Evolutionary conservation across 2,113 vertebrate species (phyloP).

Genomic region (Andinoacara biseriatus): DNA sequence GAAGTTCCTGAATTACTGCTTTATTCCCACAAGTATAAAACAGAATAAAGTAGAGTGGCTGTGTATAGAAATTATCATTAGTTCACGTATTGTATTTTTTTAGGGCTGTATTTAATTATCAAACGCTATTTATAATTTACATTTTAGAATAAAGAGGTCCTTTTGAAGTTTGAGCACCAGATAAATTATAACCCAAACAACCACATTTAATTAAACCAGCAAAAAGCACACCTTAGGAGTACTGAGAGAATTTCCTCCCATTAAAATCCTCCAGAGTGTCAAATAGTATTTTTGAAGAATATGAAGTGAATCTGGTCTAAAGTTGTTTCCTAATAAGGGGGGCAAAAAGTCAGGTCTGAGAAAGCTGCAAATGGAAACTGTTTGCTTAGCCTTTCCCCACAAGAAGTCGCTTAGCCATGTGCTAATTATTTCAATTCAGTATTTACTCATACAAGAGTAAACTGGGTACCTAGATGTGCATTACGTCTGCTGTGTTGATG

Average conservation of each 20-base stretch:
- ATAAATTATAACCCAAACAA: not conserved
- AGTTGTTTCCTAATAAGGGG: not conserved
- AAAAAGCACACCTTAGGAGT: not conserved
- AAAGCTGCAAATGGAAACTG: not conserved
- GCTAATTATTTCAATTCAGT: not conserved
- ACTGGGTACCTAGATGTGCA: not conserved
- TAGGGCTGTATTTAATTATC: not conserved
- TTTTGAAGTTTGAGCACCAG: not conserved
- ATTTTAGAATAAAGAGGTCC: accelerated
- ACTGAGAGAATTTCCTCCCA: not conserved
- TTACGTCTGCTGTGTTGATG: not conserved
- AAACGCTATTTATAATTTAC: not conserved
- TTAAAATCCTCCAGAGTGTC: not conserved
- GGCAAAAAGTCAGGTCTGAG: not conserved
- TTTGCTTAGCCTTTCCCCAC: not conserved
- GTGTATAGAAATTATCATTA: not conserved
- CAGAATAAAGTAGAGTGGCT: not conserved
- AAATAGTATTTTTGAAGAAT: not conserved
- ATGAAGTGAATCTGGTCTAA: not conserved
- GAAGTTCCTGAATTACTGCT: not conserved
- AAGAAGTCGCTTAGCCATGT: not conserved
- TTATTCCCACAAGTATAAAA: not conserved
- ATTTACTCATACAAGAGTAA: not conserved
- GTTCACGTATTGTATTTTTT: accelerated
- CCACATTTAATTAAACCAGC: not conserved